A percentile compares a stretch with the other conserved stretches of the same genome.
Evolutionary conservation across 2,797 vertebrate species (phyloP).

Genomic region (Eulemur coronatus): DNA sequence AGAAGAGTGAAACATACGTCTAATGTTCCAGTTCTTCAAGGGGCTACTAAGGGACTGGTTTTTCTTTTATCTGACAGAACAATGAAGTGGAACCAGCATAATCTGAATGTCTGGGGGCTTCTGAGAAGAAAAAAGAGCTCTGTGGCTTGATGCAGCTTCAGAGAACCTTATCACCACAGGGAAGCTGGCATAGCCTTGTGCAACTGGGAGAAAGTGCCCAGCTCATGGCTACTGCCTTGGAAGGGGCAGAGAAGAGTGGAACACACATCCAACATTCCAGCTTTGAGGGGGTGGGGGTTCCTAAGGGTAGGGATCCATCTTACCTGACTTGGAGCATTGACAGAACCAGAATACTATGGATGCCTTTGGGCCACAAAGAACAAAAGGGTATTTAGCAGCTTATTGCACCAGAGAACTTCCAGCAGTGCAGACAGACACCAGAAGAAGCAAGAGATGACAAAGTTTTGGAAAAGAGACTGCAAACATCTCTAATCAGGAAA

Average conservation of each 20-base stretch:
- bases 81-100: no score
- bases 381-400: not conserved
- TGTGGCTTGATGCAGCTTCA: not conserved
- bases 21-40: no score
- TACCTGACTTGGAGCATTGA: not conserved
- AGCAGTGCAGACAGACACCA: not conserved
- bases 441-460: not conserved
- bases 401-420: not conserved
- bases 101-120: no score
- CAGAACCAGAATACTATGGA: not conserved
- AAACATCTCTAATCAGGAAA: not conserved
- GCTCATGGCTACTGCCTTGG: not conserved
- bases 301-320: not conserved
- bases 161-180: no score
- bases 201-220: not conserved
- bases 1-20: not conserved
- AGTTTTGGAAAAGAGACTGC: not conserved
- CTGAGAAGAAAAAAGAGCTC: not conserved
- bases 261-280: not conserved
- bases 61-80: not conserved
- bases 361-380: not conserved
- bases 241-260: not conserved
- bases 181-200: not conserved
- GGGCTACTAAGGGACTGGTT: no score
- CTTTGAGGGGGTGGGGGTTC: not conserved